Evolutionary conservation across 2,797 vertebrate species (phyloP).

Genomic region (Poeciliopsis turneri): DNA sequence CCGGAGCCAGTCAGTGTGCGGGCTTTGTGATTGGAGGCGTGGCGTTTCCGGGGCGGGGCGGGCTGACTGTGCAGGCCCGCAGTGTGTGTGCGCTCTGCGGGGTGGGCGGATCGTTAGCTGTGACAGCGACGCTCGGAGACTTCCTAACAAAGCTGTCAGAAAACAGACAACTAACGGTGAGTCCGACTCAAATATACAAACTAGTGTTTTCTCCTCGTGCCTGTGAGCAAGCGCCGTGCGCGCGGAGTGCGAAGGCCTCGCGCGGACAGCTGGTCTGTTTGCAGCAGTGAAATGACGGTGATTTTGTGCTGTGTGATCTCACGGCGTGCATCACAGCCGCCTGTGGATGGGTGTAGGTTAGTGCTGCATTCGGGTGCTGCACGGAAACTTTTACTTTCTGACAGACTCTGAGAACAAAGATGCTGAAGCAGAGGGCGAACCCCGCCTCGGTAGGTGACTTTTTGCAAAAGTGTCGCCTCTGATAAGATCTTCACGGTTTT

Average conservation of each 20-base stretch:
- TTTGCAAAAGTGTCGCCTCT: neutral
- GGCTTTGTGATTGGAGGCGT: slow-evolving; percentile 56
- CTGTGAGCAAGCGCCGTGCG: neutral
- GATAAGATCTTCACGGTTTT: neutral
- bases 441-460: neutral
- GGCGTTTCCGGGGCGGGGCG: slow-evolving; percentile 29
- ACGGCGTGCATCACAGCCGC: slow-evolving; percentile 60
- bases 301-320: slow-evolving; percentile 76
- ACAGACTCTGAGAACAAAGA: neutral
- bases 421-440: neutral
- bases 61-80: slow-evolving; percentile 21
- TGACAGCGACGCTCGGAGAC: slow-evolving; percentile 76
- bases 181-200: slow-evolving; percentile 43
- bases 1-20: neutral
- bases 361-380: slow-evolving; percentile 65
- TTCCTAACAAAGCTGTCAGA: slow-evolving; percentile 75
- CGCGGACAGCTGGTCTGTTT: neutral
- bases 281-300: slow-evolving; percentile 68
- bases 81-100: slow-evolving; percentile 42
- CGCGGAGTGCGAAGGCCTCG: neutral
- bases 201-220: neutral
- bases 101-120: slow-evolving; percentile 78
- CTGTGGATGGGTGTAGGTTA: slow-evolving; percentile 44
- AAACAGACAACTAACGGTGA: slow-evolving; percentile 79
- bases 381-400: slow-evolving; percentile 47